These are phyloP conservation scores for Cotesia vestalis DNA, from an alignment of 1,140 invertebrate genomes.

Conservation along the genomic window DNA sequence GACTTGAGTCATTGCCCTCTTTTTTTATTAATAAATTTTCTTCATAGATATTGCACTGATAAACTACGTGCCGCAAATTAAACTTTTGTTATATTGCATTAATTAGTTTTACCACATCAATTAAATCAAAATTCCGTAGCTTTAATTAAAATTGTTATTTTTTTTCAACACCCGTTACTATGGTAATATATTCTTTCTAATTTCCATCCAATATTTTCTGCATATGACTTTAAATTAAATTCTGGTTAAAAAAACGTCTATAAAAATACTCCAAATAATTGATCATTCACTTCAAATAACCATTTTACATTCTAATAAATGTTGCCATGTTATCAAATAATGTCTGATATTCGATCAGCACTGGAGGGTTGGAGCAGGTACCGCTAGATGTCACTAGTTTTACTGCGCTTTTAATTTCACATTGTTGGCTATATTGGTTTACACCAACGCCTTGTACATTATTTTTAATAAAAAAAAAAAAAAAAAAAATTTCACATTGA, in stretches of 20 bases:
- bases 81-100: slow-evolving; percentile 47
- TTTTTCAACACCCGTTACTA: slow-evolving; percentile 2
- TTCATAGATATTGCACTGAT: slow-evolving; percentile 56
- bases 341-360: no score
- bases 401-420: slow-evolving; percentile 29
- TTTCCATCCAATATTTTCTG: slow-evolving; percentile 6
- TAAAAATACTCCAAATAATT: no score
- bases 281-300: no score
- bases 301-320: no score
- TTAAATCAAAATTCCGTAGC: slow-evolving; percentile 28
- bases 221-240: neutral
- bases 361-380: slow-evolving; percentile 45
- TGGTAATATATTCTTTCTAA: slow-evolving; percentile 1
- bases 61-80: slow-evolving; percentile 48
- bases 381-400: slow-evolving; percentile 60
- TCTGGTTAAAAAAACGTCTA: no score
- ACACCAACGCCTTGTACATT: no score
- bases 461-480: no score
- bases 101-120: slow-evolving; percentile 42
- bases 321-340: no score
- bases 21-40: slow-evolving; percentile 49
- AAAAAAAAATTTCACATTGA: neutral
- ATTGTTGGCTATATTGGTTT: no score
- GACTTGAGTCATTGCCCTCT: slow-evolving; percentile 48
- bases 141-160: slow-evolving; percentile 32